A percentile compares a stretch with the other conserved stretches of the same genome.
phyloP scores from a whole-genome alignment of 2,113 vertebrate genomes.

The Scomber colias region DNA sequence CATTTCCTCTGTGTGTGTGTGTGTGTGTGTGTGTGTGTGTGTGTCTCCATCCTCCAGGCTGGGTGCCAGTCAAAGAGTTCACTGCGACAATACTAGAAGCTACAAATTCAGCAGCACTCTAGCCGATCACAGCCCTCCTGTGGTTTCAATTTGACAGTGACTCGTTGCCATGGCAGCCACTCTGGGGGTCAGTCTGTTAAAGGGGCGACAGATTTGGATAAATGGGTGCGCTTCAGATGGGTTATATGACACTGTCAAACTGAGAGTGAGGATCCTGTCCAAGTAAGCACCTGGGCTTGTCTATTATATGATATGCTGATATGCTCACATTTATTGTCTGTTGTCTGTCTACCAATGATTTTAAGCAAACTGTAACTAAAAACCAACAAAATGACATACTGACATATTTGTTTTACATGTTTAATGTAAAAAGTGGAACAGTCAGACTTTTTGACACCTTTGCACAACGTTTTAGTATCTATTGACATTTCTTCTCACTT shows the following conservation, averaged over 20 bases:
- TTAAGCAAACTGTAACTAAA: no score
- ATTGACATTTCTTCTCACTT: no score
- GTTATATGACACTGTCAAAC: slow-evolving; percentile 11
- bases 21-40: slow-evolving; percentile 2
- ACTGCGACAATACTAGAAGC: slow-evolving; percentile 34
- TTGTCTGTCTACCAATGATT: no score
- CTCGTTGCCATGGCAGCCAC: slow-evolving; percentile 51
- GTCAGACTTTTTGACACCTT: no score
- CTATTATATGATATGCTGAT: no score
- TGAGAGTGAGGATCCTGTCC: not conserved
- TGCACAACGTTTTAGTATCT: no score
- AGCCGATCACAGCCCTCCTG: slow-evolving; percentile 36
- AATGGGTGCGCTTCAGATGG: slow-evolving; percentile 6
- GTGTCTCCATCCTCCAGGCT: not conserved
- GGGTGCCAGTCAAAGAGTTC: slow-evolving; percentile 48
- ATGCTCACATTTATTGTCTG: no score
- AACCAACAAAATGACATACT: not conserved
- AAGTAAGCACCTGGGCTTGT: not conserved
- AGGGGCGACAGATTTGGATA: not conserved
- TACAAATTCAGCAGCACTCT: slow-evolving; percentile 37
- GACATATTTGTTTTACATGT: not conserved
- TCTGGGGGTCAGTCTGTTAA: slow-evolving; percentile 22
- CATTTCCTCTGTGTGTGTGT: slow-evolving; percentile 2
- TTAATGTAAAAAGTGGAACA: no score
- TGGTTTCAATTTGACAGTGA: slow-evolving; percentile 33